These are phyloP conservation scores for Noctua pronuba DNA, from an alignment of 2,888 invertebrate genomes.

Conservation along the genomic window DNA sequence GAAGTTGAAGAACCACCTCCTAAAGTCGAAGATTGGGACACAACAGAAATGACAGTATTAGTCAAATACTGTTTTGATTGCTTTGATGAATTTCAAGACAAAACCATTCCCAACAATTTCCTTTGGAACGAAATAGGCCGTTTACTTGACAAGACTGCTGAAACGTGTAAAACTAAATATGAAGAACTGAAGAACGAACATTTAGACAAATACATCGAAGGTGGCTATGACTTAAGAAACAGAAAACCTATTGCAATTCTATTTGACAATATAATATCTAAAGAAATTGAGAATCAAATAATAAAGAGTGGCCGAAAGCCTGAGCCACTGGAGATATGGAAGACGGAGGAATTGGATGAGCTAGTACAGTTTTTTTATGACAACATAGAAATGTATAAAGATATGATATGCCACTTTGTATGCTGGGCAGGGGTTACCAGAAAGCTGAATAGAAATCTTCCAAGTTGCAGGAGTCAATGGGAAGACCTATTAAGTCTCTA, in stretches of 20 bases:
- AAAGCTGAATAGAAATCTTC: constrained; percentile 72
- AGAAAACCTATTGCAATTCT: constrained; percentile 81
- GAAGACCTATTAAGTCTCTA: constrained; percentile 79
- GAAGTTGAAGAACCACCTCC: constrained; percentile 42
- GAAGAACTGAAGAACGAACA: constrained; percentile 77
- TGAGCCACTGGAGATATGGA: constrained; percentile 70
- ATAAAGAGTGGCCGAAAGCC: constrained; percentile 51
- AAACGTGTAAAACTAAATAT: constrained; percentile 78
- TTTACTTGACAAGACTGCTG: constrained; percentile 80
- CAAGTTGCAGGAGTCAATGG: constrained; percentile 80
- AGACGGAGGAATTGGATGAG: constrained; percentile 75
- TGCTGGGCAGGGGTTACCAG: constrained; percentile 79
- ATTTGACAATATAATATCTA: constrained; percentile 82
- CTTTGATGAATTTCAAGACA: constrained; percentile 84
- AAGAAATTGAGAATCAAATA: constrained; percentile 76
- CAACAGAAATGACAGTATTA: constrained; percentile 80
- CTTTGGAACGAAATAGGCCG: constrained; percentile 86
- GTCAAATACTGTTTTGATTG: constrained; percentile 86
- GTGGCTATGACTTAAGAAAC: constrained; percentile 74
- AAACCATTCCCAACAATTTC: constrained; percentile 83
- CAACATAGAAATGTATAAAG: constrained; percentile 83
- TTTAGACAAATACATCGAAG: constrained; percentile 75
- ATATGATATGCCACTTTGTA: constrained; percentile 81
- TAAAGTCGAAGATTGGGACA: constrained; percentile 74
- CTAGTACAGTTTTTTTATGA: constrained; percentile 82